Evolutionary conservation across 2,113 vertebrate species (phyloP), one percentile per base, ranked within the genome.

Genomic region (Cyprinodon variegatus): DNA sequence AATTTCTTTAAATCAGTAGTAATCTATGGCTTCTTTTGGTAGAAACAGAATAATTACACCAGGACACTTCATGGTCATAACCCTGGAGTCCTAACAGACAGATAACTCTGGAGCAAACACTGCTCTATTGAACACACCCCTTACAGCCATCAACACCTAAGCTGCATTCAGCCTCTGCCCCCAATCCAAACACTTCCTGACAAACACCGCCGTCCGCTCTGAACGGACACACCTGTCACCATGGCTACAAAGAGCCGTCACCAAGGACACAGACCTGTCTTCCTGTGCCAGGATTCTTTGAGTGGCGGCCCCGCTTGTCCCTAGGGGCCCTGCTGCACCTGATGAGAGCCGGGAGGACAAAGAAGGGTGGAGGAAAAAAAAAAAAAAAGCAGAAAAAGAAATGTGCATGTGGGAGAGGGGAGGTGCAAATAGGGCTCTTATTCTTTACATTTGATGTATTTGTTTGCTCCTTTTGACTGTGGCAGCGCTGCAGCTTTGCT

Each of bases 221-320:
- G 83, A 90, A 89, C 78, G 85, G 89, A 92, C 89, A 89, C 90
- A 89, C 86, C 89, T 92, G 92, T 92, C 92, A 91, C 89, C 87
- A 76, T 65, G 60, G 83, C 83, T 85, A 89, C 83, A 88, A 84
- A 78, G 59, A 88, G 78, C 87, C 83, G 66, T 92, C 89, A 89
- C 88, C 87, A 83, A 74, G 86, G 87, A 90, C 86, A 88, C 86
- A 1, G 81, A 80, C 60, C 89, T 84, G 88, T 86, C 86, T 86
- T 86, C 83, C 70, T 77, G 71, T 45, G 76, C 85, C 90, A 86
- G 86, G 84, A 73, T 75, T 70, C 74, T 82, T 70, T 88, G 80
- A 86, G 80, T 72, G 82, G 86, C 72, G 75, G 72, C 70, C 50
- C 68, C 12, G 45, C 78, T 85, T 11, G 36, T 92, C 90, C 88